These are phyloP conservation scores for Laodelphax striatellus DNA, from an alignment of 1,140 invertebrate genomes.

Conservation along the genomic window DNA sequence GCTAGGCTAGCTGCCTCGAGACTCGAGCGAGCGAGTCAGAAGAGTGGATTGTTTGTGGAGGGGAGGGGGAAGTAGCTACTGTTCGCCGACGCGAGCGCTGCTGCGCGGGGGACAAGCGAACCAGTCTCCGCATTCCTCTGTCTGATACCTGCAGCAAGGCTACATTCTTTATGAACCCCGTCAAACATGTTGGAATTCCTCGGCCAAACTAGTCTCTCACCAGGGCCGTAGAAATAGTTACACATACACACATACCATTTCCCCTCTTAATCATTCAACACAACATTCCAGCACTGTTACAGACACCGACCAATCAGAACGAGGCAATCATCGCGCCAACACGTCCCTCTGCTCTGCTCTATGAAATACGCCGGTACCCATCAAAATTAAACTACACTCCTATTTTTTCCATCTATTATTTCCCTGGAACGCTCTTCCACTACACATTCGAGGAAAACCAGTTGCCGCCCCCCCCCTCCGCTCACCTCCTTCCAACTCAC, in stretches of 20 bases:
- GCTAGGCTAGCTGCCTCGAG: no score
- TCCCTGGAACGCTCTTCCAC: not conserved
- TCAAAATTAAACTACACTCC: not conserved
- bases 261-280: conserved; percentile 2
- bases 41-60: no score
- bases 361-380: not conserved
- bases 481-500: no score
- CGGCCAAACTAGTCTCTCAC: conserved; percentile 3
- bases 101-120: not conserved
- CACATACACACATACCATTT: conserved; percentile 3
- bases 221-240: conserved; percentile 2
- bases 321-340: conserved; percentile 1
- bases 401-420: not conserved
- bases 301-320: not conserved
- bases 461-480: not conserved
- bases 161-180: conserved; percentile 3
- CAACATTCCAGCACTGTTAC: conserved; percentile 1
- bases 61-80: not conserved
- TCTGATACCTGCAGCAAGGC: conserved; percentile 1
- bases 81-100: not conserved
- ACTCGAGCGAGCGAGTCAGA: no score
- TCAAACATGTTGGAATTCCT: conserved; percentile 3
- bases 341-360: not conserved
- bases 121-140: not conserved
- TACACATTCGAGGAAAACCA: not conserved